Evolutionary conservation across 1,140 invertebrate species (phyloP), one percentile per base, ranked within the genome.

Genomic region (Lepidurus arcticus): DNA sequence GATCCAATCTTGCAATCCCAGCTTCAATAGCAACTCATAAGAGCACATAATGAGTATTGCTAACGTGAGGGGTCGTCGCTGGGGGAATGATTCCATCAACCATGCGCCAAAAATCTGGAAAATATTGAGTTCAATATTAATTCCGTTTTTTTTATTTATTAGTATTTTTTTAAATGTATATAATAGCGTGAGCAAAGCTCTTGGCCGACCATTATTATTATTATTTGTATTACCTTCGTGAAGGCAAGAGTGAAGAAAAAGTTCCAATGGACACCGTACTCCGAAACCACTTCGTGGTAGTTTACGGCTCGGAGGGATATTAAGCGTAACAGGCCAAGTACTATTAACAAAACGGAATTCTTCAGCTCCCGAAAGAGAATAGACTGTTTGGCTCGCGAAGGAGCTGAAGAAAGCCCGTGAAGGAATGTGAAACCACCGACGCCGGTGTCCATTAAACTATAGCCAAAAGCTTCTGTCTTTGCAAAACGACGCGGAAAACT

Each of bases 211-310:
- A 26, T 76, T 53, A 44, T 34, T 26, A 75, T 21, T 73, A 26
- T 13, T 79, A 79, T 24, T 21, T 21, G 1, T 26, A 8, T 77
- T 24, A 89, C 87, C 88, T 94, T 96, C 7, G 94, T 91, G 73
- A 92, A 85, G 42, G 93, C 94, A 47, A 98, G 84, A 1, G 95
- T 98, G 78, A 97, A 91, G 83, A 98, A 98, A 84, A 98, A 98
- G 85, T 99, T 99, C 94, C 96, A 97, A 86, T 98, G 96, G 7
- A 92, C 87, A 4, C 97, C 97, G 87, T 98, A 99, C 84, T 98
- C 97, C 7, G 90, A 89, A 0, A 94, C 88, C 85, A 96, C 92
- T 82, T 93, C 90, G 77, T 95, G 92, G 85, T 98, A 98, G 78
- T 93, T 88, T 4, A 91, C 84, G 74, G 82, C 80, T 82, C 86